Conservation (phyloP, 2,797 vertebrate genomes). For the Hemibagrus guttatus region DNA sequence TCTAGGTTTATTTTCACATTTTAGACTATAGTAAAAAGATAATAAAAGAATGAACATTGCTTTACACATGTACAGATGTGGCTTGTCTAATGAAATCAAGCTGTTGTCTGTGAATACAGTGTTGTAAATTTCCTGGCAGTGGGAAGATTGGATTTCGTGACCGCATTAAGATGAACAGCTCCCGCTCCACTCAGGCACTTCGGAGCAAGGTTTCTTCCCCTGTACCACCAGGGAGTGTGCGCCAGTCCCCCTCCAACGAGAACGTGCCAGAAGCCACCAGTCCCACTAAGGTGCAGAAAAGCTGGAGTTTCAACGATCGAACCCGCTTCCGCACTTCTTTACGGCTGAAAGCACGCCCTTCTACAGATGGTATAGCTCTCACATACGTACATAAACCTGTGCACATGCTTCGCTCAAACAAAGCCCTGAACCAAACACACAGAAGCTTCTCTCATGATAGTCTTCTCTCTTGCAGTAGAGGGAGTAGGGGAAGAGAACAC, state of each 20-base stretch:
- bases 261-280: constrained; percentile 82
- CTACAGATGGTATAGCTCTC: constrained; percentile 77
- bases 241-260: constrained; percentile 86
- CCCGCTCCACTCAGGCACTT: constrained; percentile 80
- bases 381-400: not conserved
- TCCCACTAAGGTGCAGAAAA: constrained; percentile 95
- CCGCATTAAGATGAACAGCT: constrained; percentile 88
- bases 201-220: constrained; percentile 80
- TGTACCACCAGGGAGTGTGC: constrained; percentile 76
- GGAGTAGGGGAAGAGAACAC: constrained; percentile 82
- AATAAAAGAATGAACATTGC: constrained; percentile 3
- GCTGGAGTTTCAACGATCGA: constrained; percentile 98
- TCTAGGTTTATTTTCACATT: not conserved
- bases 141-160: constrained; percentile 93
- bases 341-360: constrained; percentile 84
- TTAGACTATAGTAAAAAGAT: not conserved
- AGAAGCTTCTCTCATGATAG: not conserved
- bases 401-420: not conserved
- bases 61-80: not conserved
- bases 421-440: not conserved
- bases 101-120: constrained; percentile 39
- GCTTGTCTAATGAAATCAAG: constrained; percentile 25
- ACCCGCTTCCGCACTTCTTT: constrained; percentile 93
- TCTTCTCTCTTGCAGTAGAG: constrained; percentile 70
- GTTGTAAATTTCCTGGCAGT: constrained; percentile 62